Conservation (phyloP, 1,140 invertebrate genomes). For the Drosophila pseudoobscura region DNA sequence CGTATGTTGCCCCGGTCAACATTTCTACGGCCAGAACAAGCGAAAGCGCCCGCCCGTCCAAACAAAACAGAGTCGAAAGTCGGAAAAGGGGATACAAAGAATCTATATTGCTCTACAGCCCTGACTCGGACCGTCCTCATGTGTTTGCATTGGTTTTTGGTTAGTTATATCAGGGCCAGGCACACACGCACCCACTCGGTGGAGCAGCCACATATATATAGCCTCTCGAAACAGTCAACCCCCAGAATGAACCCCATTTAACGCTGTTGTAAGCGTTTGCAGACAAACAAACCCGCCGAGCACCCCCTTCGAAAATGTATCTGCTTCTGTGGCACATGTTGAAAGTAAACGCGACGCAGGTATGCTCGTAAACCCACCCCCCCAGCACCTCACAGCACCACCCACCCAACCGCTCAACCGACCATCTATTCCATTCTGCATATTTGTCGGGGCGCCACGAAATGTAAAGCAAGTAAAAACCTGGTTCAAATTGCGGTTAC, state of each 20-base stretch:
- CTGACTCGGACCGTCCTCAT: slow-evolving; percentile 9
- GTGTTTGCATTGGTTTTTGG: slow-evolving; percentile 53
- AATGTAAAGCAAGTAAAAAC: slow-evolving; percentile 73
- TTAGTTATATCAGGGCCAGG: slow-evolving; percentile 42
- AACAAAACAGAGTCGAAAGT: slow-evolving; percentile 4
- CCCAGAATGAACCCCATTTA: slow-evolving; percentile 50
- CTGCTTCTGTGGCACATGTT: slow-evolving; percentile 67
- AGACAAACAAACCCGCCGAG: slow-evolving; percentile 23
- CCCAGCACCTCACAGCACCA: background rate
- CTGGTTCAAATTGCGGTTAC: slow-evolving; percentile 77
- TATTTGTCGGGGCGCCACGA: slow-evolving; percentile 73
- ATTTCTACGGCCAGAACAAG: slow-evolving; percentile 34
- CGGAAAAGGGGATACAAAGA: slow-evolving; percentile 25
- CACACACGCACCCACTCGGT: slow-evolving; percentile 1
- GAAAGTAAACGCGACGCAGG: slow-evolving; percentile 64
- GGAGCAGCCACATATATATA: too few relatives aligned
- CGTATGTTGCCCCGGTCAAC: slow-evolving; percentile 38
- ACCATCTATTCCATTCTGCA: slow-evolving; percentile 67
- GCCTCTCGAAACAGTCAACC: slow-evolving; percentile 13
- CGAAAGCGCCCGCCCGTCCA: slow-evolving; percentile 26
- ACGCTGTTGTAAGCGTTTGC: slow-evolving; percentile 60
- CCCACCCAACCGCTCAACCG: too few relatives aligned
- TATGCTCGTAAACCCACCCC: slow-evolving; percentile 13
- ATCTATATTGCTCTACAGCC: slow-evolving; percentile 4
- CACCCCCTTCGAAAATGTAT: slow-evolving; percentile 33